Evolutionary conservation across 1,140 invertebrate species (phyloP), one percentile per base, ranked within the genome.

Genomic region (Microvelia longipes): DNA sequence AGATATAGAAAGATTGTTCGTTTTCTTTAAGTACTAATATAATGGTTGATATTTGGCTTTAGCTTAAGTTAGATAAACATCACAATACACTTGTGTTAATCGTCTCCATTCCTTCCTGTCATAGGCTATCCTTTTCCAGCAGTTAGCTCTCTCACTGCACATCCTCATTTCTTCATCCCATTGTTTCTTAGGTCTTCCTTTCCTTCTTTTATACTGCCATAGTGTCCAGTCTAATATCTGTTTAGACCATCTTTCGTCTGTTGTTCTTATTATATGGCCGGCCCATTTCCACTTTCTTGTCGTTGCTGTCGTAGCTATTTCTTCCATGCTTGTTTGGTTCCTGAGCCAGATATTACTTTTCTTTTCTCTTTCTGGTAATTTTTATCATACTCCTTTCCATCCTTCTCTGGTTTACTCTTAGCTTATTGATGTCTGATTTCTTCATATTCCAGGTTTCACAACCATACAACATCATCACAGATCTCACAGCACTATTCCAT

Each of bases 371-470:
- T 64, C 62, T 64, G 11, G 11, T 64, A 26, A 64, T 64, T 24
- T 26, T 26, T 25, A 64, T 64, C 62, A 64, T 64, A 25, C 62
- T 64, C 62, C 62, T 67, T 67, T 28, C 66, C 27, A 67, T 28
- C 15, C 11, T 29, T 28, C 24, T 67, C 15, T 28, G 13, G 28
- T 13, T 67, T 5, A 67, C 66, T 28, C 66, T 67, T 2, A 29
- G 27, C 11, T 67, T 67, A 13, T 28, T 67, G 5, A 67, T 67
- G 24, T 26, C 25, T 26, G 24, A 13, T 67, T 67, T 67, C 24
- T 19, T 67, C 24, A 67, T 26, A 28, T 26, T 67, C 66, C 29
- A 28, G 2, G 25, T 67, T 24, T 67, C 66, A 26, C 29, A 29
- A 28, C 29, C 66, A 28, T 15, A 69, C 2, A 24, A 19, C 66